Conservation (phyloP, 2,113 vertebrate species). For the Corythoichthys intestinalis region DNA sequence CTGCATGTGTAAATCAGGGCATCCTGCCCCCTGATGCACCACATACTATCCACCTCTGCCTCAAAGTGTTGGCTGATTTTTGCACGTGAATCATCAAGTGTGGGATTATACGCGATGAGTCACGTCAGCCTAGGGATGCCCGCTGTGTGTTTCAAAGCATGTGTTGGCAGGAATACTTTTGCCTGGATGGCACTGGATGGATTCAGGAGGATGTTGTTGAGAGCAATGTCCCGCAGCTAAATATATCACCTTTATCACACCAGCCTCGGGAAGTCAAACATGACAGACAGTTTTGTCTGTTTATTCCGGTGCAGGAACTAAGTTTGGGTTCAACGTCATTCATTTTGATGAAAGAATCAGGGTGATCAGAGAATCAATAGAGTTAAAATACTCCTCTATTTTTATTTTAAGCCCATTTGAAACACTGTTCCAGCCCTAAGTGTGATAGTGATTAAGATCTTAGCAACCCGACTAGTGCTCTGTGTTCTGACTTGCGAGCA, state of each 20-base stretch:
- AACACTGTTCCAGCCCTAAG: too few species aligned
- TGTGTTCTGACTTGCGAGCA: too few species aligned
- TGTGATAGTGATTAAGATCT: too few species aligned
- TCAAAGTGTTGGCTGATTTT: constrained; percentile 34
- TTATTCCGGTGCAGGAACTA: neutral
- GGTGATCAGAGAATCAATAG: too few species aligned
- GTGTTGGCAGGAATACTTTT: constrained; percentile 36
- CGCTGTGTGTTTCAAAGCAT: constrained; percentile 42
- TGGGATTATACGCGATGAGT: constrained; percentile 59
- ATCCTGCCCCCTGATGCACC: constrained; percentile 58
- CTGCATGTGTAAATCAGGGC: constrained; percentile 18
- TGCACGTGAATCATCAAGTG: constrained; percentile 58
- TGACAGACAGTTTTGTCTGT: constrained; percentile 1
- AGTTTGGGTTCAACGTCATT: neutral
- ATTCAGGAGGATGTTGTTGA: constrained; percentile 8
- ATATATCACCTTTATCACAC: constrained; percentile 15
- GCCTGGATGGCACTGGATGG: constrained; percentile 17
- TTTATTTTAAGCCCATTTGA: neutral
- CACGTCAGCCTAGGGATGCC: constrained; percentile 53
- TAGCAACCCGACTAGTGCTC: too few species aligned
- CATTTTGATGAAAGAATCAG: neutral
- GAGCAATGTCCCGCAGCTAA: constrained; percentile 13
- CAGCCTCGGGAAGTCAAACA: constrained; percentile 10
- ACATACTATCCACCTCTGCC: constrained; percentile 57
- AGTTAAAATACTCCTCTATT: neutral